phyloP scores from a whole-genome alignment of 2,888 invertebrate genomes.

The Ferrisia virgata region DNA sequence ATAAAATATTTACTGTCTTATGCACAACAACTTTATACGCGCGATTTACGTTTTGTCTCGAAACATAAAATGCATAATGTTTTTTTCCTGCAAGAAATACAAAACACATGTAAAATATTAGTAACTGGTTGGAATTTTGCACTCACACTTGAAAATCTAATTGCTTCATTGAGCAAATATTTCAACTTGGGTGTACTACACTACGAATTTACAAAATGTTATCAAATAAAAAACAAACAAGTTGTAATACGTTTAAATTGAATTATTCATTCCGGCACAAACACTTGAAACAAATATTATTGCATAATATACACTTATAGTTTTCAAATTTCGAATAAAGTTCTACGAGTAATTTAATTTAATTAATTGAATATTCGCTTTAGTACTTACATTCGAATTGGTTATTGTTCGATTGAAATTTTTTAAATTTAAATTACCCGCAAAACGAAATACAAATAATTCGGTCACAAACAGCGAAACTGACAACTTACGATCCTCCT shows the following conservation, averaged over 20 bases:
- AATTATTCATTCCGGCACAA: slow-evolving; percentile 35
- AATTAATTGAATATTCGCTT: not conserved
- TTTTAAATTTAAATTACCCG: slow-evolving; percentile 22
- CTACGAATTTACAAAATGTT: not conserved
- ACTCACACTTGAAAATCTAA: not conserved
- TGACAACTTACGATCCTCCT: slow-evolving; percentile 14
- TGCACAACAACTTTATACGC: not conserved
- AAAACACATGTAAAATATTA: not conserved
- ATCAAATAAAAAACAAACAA: slow-evolving; percentile 18
- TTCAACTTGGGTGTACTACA: not conserved
- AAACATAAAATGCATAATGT: slow-evolving; percentile 43
- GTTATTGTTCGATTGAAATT: slow-evolving; percentile 8
- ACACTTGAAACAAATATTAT: slow-evolving; percentile 31
- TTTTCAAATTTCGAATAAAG: not conserved
- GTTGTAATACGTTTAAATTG: slow-evolving; percentile 19
- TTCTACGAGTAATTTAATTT: not conserved
- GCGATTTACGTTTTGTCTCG: slow-evolving; percentile 41
- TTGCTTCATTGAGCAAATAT: not conserved
- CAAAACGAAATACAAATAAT: slow-evolving; percentile 35
- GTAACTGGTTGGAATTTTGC: not conserved
- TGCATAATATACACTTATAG: slow-evolving; percentile 25
- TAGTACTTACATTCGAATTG: not conserved
- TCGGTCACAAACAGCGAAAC: slow-evolving; percentile 38
- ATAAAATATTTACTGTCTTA: not conserved
- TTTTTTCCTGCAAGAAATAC: slow-evolving; percentile 18